phyloP scores from a whole-genome alignment of 2,797 vertebrate genomes.

The Notamacropus eugenii region DNA sequence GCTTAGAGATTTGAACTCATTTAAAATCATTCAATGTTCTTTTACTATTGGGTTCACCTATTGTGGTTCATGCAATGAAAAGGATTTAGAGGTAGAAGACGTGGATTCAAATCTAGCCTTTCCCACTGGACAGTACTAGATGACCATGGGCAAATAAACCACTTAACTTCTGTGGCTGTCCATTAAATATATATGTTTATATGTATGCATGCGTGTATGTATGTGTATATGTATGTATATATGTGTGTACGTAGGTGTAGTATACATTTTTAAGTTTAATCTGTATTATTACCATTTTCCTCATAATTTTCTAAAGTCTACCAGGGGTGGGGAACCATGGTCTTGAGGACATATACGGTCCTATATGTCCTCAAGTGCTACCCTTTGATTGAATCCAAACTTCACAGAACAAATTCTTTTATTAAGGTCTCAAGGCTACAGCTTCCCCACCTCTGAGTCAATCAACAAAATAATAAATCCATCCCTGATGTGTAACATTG shows the following conservation, averaged over 20 bases:
- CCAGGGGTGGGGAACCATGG: too few relatives aligned
- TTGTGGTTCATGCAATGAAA: not conserved
- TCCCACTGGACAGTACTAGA: not conserved
- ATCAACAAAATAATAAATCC: not conserved
- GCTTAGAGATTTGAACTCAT: conserved; percentile 8
- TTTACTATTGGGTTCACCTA: not conserved
- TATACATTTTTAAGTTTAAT: not conserved
- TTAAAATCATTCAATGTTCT: not conserved
- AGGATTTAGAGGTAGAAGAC: not conserved
- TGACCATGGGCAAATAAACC: not conserved
- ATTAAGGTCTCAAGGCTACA: too few relatives aligned
- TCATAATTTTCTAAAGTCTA: not conserved
- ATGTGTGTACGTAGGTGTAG: too few relatives aligned
- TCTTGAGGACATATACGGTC: too few relatives aligned
- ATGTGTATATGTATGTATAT: too few relatives aligned
- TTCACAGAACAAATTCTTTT: too few relatives aligned
- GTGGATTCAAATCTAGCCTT: not conserved
- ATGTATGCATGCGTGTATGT: too few relatives aligned
- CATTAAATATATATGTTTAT: not conserved
- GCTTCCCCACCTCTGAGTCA: not conserved
- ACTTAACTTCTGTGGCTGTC: not conserved
- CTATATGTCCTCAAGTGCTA: too few relatives aligned
- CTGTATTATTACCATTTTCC: not conserved
- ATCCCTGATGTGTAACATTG: not conserved
- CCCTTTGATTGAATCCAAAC: too few relatives aligned